These are phyloP conservation scores for Alosa alosa DNA, from an alignment of 2,113 vertebrate species.

Conservation along the genomic window DNA sequence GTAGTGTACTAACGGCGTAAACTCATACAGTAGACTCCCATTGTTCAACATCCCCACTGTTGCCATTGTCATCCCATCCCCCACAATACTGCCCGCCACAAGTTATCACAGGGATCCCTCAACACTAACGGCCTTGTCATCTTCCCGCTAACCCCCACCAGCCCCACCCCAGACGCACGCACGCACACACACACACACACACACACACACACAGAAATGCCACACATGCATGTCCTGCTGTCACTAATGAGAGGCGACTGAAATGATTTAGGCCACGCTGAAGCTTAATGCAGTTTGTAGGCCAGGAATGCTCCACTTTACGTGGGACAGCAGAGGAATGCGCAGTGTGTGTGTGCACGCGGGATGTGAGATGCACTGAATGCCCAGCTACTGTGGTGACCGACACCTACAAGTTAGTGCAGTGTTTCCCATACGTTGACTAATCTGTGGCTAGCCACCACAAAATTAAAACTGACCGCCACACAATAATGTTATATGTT, in stretches of 20 bases:
- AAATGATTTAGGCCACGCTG: slow-evolving; percentile 12
- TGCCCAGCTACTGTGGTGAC: too few relatives aligned
- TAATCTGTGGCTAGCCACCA: too few relatives aligned
- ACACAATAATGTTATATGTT: too few relatives aligned
- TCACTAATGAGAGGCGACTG: not conserved
- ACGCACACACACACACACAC: not conserved
- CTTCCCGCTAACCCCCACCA: not conserved
- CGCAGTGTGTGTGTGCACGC: too few relatives aligned
- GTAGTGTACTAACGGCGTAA: not conserved
- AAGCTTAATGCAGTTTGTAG: not conserved
- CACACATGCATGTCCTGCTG: not conserved
- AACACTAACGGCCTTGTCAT: slow-evolving; percentile 9
- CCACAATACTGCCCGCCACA: not conserved
- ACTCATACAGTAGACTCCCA: not conserved
- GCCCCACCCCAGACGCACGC: not conserved
- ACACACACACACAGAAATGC: not conserved
- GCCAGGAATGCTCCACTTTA: not conserved
- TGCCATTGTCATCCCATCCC: slow-evolving; percentile 9
- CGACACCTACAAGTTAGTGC: too few relatives aligned
- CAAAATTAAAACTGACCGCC: too few relatives aligned
- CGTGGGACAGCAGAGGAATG: slow-evolving; percentile 7
- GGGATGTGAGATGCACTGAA: too few relatives aligned
- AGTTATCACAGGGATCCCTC: slow-evolving; percentile 5
- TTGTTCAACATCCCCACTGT: not conserved
- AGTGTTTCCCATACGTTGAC: too few relatives aligned